A percentile compares a stretch with the other conserved stretches of the same genome.
These are phyloP conservation scores for Sphinx pinastri DNA, from an alignment of 2,888 invertebrate species.

Conservation along the genomic window DNA sequence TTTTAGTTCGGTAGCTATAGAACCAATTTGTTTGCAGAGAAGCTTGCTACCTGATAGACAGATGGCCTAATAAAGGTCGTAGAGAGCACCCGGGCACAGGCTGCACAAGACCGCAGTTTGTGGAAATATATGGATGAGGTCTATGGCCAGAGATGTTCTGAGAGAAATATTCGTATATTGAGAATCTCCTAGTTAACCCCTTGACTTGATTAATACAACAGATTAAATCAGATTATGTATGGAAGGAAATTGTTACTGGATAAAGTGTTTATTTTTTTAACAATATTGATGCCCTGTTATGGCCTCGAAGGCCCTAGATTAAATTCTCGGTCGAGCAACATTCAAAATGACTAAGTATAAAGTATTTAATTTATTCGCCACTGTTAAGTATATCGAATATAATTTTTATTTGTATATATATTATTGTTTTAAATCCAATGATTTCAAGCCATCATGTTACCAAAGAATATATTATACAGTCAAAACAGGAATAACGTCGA, in stretches of 20 bases:
- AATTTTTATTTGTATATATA: too few species aligned
- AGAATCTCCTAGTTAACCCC: background rate
- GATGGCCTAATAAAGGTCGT: slow-evolving; percentile 21
- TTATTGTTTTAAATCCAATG: too few species aligned
- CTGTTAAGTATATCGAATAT: too few species aligned
- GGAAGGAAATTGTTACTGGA: too few species aligned
- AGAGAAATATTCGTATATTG: background rate
- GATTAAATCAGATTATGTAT: too few species aligned
- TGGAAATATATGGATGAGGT: slow-evolving; percentile 22
- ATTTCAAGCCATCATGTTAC: background rate
- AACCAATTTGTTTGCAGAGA: slow-evolving; percentile 3
- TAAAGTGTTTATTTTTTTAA: too few species aligned
- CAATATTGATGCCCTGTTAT: too few species aligned
- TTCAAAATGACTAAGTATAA: too few species aligned
- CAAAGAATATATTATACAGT: background rate
- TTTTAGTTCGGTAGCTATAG: background rate
- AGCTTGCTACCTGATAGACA: slow-evolving; percentile 13
- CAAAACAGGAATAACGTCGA: background rate
- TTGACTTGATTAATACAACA: background rate
- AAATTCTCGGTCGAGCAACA: too few species aligned
- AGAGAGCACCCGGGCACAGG: slow-evolving; percentile 3
- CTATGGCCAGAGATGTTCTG: slow-evolving; percentile 6
- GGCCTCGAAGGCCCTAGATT: too few species aligned
- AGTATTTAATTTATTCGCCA: too few species aligned
- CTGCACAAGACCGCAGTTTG: slow-evolving; percentile 16